These are phyloP conservation scores for Macquaria australasica DNA, from an alignment of 2,113 vertebrate species.

Conservation along the genomic window DNA sequence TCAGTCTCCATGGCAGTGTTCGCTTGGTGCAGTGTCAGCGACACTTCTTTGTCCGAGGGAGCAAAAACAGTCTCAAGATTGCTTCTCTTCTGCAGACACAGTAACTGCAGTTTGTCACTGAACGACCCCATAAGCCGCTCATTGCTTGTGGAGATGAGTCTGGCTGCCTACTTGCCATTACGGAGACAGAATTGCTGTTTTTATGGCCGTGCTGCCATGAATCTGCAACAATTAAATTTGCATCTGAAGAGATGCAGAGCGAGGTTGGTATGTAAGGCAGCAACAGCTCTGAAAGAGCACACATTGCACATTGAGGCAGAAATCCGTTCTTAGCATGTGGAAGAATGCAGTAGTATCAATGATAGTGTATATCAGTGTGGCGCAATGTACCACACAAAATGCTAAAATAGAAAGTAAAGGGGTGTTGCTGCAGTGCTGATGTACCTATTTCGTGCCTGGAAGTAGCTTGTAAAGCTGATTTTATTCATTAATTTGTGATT, in stretches of 20 bases:
- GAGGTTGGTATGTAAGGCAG: conserved; percentile 40
- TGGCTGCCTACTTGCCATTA: conserved; percentile 33
- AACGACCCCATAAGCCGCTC: conserved; percentile 50
- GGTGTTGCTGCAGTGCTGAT: conserved; percentile 40
- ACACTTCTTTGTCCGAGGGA: conserved; percentile 68
- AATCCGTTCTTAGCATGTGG: conserved; percentile 21
- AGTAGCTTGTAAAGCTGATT: conserved; percentile 16
- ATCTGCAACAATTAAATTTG: conserved; percentile 59
- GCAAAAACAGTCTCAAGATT: conserved; percentile 44
- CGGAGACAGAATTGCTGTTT: conserved; percentile 38
- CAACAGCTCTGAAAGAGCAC: conserved; percentile 27
- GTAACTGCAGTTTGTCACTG: conserved; percentile 60
- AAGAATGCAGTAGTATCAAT: conserved; percentile 13
- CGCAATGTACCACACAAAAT: conserved; percentile 17
- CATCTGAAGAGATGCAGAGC: conserved; percentile 47
- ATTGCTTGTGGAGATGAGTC: conserved; percentile 45
- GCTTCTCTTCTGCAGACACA: conserved; percentile 57
- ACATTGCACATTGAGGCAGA: conserved; percentile 30
- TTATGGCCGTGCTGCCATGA: conserved; percentile 47
- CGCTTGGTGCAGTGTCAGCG: conserved; percentile 65
- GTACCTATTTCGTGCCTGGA: conserved; percentile 18
- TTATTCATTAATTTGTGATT: conserved; percentile 38
- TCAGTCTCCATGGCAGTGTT: conserved; percentile 49
- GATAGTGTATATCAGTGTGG: background rate
- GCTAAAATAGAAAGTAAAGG: conserved; percentile 19